These are phyloP conservation scores for Crioceris asparagi DNA, from an alignment of 2,888 invertebrate genomes.

Conservation along the genomic window DNA sequence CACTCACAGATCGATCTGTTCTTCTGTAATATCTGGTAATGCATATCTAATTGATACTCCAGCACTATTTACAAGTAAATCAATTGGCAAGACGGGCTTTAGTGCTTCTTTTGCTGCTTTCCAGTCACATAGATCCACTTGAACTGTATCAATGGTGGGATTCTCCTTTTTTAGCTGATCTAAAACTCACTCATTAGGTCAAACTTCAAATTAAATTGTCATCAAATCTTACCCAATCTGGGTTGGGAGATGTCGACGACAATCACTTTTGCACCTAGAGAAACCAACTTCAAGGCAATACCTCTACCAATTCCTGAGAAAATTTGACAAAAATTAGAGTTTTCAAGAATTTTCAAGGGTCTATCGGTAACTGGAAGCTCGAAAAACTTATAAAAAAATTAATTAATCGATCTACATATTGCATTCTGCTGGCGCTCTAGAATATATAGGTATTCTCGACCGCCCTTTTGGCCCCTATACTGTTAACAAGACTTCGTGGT, in stretches of 20 bases:
- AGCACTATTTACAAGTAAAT: slow-evolving; percentile 82
- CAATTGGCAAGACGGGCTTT: slow-evolving; percentile 50
- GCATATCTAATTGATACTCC: slow-evolving; percentile 57
- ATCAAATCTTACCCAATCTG: slow-evolving; percentile 40
- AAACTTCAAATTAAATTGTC: neutral
- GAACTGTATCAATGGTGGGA: slow-evolving; percentile 51
- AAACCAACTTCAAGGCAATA: slow-evolving; percentile 53
- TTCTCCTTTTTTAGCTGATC: slow-evolving; percentile 44
- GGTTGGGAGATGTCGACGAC: slow-evolving; percentile 60
- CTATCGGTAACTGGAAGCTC: no score
- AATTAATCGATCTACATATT: no score
- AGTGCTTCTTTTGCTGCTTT: slow-evolving; percentile 50
- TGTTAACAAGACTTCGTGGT: no score
- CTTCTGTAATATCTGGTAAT: slow-evolving; percentile 39
- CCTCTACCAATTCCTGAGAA: slow-evolving; percentile 45
- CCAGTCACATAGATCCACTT: slow-evolving; percentile 66
- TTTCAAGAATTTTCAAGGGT: no score
- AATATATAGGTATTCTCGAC: no score
- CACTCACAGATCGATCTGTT: neutral
- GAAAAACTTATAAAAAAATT: no score
- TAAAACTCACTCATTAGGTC: no score
- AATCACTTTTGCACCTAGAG: slow-evolving; percentile 59
- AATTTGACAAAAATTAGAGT: neutral
- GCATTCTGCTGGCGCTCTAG: no score
- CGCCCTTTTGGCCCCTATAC: no score